These are phyloP conservation scores for Cetonia aurata DNA, from an alignment of 2,888 invertebrate species.

Conservation along the genomic window DNA sequence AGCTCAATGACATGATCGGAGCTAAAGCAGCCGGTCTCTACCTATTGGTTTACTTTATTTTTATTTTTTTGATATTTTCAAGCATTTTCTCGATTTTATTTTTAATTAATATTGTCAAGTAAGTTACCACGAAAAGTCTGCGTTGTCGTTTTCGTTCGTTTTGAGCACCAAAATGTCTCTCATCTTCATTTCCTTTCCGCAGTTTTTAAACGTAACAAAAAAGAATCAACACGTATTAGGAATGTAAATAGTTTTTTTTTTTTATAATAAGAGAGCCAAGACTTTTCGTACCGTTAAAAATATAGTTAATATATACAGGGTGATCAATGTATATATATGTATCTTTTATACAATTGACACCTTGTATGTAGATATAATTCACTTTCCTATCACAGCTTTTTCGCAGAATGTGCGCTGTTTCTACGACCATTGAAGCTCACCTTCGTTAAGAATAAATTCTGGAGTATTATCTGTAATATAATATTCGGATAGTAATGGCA, in stretches of 20 bases:
- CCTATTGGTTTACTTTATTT: too few relatives aligned
- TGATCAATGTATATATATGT: slow-evolving; percentile 26
- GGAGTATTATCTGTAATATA: slow-evolving; percentile 7
- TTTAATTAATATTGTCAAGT: too few relatives aligned
- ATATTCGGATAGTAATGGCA: slow-evolving; percentile 1
- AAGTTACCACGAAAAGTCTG: too few relatives aligned
- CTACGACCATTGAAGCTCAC: background rate
- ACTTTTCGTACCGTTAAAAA: too few relatives aligned
- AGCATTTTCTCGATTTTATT: too few relatives aligned
- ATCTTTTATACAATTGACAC: slow-evolving; percentile 48
- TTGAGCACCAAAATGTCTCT: too few relatives aligned
- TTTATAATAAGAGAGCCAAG: slow-evolving; percentile 9
- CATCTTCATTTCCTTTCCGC: background rate
- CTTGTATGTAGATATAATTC: slow-evolving; percentile 7
- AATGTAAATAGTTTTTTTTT: slow-evolving; percentile 17
- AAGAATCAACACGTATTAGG: background rate
- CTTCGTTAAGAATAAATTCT: background rate
- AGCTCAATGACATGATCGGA: too few relatives aligned
- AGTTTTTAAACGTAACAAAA: background rate
- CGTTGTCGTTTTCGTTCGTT: too few relatives aligned
- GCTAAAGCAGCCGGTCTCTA: too few relatives aligned
- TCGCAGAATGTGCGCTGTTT: slow-evolving; percentile 22
- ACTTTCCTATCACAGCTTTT: slow-evolving; percentile 60
- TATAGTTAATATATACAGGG: too few relatives aligned
- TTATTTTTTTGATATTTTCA: too few relatives aligned